These are phyloP conservation scores for Pasiphila rectangulata DNA, from an alignment of 2,888 invertebrate genomes.

Conservation along the genomic window DNA sequence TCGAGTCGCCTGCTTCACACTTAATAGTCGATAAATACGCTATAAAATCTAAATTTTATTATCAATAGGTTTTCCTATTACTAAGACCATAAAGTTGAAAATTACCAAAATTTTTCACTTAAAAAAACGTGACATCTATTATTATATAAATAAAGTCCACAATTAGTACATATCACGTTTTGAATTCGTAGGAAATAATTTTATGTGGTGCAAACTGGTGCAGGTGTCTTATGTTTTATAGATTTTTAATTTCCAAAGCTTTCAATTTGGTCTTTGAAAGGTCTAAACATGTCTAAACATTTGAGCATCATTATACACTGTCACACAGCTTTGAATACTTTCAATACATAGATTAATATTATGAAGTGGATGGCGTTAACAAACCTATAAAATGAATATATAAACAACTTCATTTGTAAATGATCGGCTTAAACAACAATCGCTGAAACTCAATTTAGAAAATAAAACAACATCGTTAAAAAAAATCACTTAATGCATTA, in stretches of 20 bases:
- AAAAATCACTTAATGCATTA: too few species aligned
- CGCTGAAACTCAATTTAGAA: too few species aligned
- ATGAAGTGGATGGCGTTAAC: too few species aligned
- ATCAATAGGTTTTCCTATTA: constrained; percentile 22
- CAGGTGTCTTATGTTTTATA: constrained; percentile 21
- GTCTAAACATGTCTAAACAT: too few species aligned
- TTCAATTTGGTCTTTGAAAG: constrained; percentile 17
- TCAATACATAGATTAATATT: too few species aligned
- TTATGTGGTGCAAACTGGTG: constrained; percentile 22
- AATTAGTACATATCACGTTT: constrained; percentile 1
- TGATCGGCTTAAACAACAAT: too few species aligned
- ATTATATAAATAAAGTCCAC: constrained; percentile 6
- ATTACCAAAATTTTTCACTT: constrained; percentile 2
- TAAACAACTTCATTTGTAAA: too few species aligned
- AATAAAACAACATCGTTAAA: too few species aligned
- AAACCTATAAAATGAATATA: too few species aligned
- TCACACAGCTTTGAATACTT: not conserved
- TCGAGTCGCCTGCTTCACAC: constrained; percentile 22
- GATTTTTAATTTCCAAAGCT: constrained; percentile 16
- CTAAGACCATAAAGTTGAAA: constrained; percentile 10
- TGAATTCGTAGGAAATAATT: constrained; percentile 8
- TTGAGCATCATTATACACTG: constrained; percentile 1
- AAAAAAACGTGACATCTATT: constrained; percentile 3
- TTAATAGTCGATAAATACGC: constrained; percentile 33
- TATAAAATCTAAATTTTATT: constrained; percentile 26